A percentile compares a stretch with the other conserved stretches of the same genome.
Evolutionary conservation across 2,888 invertebrate genomes (phyloP).

Genomic region (Eristalis pertinax): DNA sequence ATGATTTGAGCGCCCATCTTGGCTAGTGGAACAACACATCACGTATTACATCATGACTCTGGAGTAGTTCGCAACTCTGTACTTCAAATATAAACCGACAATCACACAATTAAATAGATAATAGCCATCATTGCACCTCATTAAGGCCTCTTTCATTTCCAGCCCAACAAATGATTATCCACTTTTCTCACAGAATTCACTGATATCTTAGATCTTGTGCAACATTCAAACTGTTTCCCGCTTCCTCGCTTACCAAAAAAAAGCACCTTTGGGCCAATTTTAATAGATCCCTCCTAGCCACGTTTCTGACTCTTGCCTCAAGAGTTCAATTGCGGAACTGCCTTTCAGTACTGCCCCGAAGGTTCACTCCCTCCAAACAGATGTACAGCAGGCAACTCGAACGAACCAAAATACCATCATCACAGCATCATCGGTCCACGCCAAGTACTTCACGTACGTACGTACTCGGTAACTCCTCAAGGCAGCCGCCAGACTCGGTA

Average conservation of each 20-base stretch:
- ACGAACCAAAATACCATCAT: not conserved
- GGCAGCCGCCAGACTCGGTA: conserved; percentile 20
- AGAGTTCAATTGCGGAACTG: conserved; percentile 19
- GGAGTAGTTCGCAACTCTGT: not conserved
- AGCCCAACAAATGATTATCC: not conserved
- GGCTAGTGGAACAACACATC: too few relatives aligned
- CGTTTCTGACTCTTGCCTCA: not conserved
- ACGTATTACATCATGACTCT: too few relatives aligned
- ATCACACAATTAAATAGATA: not conserved
- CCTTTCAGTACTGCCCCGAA: conserved; percentile 3
- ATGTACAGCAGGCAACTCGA: not conserved
- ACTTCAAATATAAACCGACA: not conserved
- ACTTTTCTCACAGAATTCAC: not conserved
- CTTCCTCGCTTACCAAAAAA: not conserved
- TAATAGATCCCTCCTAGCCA: conserved; percentile 13
- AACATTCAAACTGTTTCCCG: not conserved
- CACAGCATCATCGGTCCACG: conserved; percentile 14
- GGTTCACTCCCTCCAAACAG: conserved; percentile 26
- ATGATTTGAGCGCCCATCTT: too few relatives aligned
- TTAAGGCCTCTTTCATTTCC: not conserved
- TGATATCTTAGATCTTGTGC: not conserved
- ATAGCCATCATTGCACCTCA: not conserved
- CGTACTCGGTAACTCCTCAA: conserved; percentile 5
- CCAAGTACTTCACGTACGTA: conserved; percentile 42
- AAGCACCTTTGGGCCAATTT: not conserved